Evolutionary conservation across 2,113 vertebrate genomes (phyloP).

Genomic region (Heloderma charlesbogerti): DNA sequence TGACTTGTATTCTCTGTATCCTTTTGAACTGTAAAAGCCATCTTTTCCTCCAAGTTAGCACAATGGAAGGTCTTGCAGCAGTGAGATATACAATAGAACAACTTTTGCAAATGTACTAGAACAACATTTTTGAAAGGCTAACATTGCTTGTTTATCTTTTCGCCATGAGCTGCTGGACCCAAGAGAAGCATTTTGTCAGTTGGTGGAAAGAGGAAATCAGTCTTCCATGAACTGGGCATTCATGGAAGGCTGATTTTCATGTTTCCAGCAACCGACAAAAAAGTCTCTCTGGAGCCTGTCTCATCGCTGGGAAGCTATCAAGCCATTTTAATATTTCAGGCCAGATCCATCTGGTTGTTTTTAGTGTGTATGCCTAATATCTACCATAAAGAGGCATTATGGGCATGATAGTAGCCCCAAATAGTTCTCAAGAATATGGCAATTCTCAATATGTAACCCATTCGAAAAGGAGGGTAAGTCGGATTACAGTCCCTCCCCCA

Average conservation of each 20-base stretch:
- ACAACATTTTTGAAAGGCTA: conserved; percentile 19
- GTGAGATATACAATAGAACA: background rate
- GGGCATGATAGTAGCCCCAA: background rate
- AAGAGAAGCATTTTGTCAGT: conserved; percentile 17
- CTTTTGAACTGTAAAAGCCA: background rate
- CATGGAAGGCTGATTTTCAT: conserved; percentile 19
- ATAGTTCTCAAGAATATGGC: background rate
- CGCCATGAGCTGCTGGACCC: background rate
- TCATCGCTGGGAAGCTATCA: background rate
- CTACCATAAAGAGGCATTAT: background rate
- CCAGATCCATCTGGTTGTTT: background rate
- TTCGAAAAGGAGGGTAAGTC: background rate
- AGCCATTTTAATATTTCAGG: background rate
- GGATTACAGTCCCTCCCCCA: background rate
- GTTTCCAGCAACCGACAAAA: conserved; percentile 5
- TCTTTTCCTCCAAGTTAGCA: background rate
- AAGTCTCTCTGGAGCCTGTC: background rate
- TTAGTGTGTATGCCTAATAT: background rate
- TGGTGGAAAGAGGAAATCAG: background rate
- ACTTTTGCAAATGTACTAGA: conserved; percentile 16
- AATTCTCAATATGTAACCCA: background rate
- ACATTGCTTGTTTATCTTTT: conserved; percentile 5
- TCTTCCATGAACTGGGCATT: conserved; percentile 25
- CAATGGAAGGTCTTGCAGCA: background rate
- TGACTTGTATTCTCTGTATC: background rate